Evolutionary conservation across 2,888 invertebrate species (phyloP).

Genomic region (Amiota mariae): DNA sequence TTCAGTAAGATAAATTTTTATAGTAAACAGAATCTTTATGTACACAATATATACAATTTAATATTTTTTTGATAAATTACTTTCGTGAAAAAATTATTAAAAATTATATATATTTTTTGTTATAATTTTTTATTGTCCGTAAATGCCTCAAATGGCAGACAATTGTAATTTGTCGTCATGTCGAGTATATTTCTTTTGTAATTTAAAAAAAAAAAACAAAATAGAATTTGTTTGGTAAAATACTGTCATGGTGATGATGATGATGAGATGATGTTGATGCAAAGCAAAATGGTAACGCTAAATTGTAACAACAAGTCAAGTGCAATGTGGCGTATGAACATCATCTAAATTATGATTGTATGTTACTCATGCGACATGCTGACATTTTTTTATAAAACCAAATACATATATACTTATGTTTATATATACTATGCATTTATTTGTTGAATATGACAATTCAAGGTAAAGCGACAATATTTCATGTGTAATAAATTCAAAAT

Average conservation of each 20-base stretch:
- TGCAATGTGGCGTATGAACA: constrained; percentile 11
- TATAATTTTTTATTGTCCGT: neutral
- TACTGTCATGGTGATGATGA: no score
- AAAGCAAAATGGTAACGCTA: no score
- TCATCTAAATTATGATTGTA: constrained; percentile 8
- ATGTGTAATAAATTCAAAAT: no score
- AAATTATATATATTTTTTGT: neutral
- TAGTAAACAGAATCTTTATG: no score
- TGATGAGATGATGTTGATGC: no score
- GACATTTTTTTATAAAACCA: neutral
- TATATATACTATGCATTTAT: no score
- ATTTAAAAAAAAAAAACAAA: no score
- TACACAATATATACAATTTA: no score
- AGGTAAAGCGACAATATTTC: no score
- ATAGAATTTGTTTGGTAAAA: no score
- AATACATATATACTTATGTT: neutral
- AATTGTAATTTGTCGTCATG: constrained; percentile 3
- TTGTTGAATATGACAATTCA: no score
- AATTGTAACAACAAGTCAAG: neutral
- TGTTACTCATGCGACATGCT: constrained; percentile 8
- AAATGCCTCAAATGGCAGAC: constrained; percentile 8
- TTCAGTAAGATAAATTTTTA: constrained; percentile 2
- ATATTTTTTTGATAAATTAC: constrained; percentile 6
- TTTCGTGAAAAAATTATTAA: neutral
- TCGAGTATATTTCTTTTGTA: no score